phyloP scores from a whole-genome alignment of 1,140 invertebrate species.

The Listronotus bonariensis region DNA sequence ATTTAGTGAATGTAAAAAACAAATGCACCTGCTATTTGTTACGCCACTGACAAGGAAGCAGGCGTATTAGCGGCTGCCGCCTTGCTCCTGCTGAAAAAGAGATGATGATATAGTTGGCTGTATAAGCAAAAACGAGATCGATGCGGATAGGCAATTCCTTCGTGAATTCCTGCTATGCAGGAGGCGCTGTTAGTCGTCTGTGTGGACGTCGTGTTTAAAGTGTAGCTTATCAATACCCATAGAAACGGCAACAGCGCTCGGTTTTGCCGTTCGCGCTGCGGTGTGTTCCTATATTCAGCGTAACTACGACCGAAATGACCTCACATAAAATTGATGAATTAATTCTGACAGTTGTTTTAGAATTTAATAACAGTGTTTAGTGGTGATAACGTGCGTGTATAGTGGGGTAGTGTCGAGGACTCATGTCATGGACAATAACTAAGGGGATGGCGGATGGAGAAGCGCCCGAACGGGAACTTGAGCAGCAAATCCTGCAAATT shows the following conservation, averaged over 20 bases:
- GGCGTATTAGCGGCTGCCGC: background rate
- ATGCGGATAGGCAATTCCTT: slow-evolving; percentile 3
- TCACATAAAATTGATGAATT: slow-evolving; percentile 52
- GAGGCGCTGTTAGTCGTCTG: slow-evolving; percentile 17
- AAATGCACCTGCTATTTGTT: too few relatives aligned
- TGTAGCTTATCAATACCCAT: slow-evolving; percentile 34
- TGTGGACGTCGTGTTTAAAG: slow-evolving; percentile 9
- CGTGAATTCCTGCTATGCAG: slow-evolving; percentile 13
- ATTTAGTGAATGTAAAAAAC: too few relatives aligned
- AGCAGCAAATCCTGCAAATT: slow-evolving; percentile 59
- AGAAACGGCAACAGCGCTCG: slow-evolving; percentile 41
- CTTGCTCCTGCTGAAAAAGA: slow-evolving; percentile 7
- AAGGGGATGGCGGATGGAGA: slow-evolving; percentile 53
- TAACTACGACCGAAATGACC: slow-evolving; percentile 54
- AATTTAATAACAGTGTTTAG: slow-evolving; percentile 26
- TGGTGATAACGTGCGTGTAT: slow-evolving; percentile 36
- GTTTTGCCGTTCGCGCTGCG: slow-evolving; percentile 28
- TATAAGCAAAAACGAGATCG: background rate
- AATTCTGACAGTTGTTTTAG: slow-evolving; percentile 46
- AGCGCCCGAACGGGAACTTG: slow-evolving; percentile 53
- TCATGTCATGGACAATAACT: slow-evolving; percentile 41
- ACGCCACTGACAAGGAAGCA: slow-evolving; percentile 12
- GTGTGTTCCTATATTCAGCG: slow-evolving; percentile 48
- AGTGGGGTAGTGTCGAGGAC: slow-evolving; percentile 24
- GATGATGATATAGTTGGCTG: background rate